Conservation (phyloP, 2,797 vertebrate species). For the Esox lucius region DNA sequence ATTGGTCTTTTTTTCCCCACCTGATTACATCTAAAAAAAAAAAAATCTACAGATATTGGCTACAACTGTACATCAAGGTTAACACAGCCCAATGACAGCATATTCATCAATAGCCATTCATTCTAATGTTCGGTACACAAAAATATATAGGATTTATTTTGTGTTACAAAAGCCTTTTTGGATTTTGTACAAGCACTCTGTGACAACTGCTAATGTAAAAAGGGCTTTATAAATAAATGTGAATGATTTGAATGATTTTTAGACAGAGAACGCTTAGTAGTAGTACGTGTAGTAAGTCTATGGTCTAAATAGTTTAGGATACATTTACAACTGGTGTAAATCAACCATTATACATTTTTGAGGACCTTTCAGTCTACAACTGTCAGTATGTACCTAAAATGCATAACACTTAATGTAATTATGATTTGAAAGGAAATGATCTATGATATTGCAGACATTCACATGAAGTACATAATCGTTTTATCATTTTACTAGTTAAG, state of each 20-base stretch:
- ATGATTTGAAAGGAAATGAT: background rate
- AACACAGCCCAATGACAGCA: background rate
- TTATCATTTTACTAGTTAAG: background rate
- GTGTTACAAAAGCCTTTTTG: background rate
- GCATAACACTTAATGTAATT: background rate
- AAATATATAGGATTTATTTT: background rate
- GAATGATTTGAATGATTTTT: too few species aligned
- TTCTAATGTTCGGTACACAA: background rate
- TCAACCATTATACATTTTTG: too few species aligned
- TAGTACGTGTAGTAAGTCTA: too few species aligned
- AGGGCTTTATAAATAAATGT: too few species aligned
- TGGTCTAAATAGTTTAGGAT: too few species aligned
- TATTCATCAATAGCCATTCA: background rate
- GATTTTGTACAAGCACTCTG: too few species aligned
- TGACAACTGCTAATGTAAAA: too few species aligned
- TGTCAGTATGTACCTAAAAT: background rate
- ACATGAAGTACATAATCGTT: background rate
- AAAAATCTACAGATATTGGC: background rate
- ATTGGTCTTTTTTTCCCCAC: slow-evolving; percentile 18
- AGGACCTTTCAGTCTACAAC: too few species aligned
- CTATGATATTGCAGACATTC: background rate
- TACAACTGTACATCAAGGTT: background rate
- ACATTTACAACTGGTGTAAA: too few species aligned
- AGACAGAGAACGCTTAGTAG: background rate
- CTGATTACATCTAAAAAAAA: background rate